phyloP scores from a whole-genome alignment of 2,797 vertebrate species.

The Morus bassanus region DNA sequence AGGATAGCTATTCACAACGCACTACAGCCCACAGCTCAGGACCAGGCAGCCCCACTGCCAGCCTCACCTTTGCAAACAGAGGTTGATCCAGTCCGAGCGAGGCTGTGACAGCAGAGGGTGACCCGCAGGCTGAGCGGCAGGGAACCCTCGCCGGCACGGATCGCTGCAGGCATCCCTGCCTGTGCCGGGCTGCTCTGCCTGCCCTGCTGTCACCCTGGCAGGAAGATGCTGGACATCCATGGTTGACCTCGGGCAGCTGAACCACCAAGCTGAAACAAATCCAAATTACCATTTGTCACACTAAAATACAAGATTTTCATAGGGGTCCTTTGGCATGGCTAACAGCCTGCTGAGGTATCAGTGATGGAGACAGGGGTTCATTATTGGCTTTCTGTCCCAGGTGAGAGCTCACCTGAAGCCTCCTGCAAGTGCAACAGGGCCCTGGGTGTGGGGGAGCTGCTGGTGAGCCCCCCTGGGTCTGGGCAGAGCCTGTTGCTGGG shows the following conservation, averaged over 20 bases:
- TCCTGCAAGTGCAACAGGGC: neutral
- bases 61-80: neutral
- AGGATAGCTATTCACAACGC: neutral
- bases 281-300: neutral
- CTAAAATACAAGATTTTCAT: neutral
- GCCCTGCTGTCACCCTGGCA: neutral
- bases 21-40: neutral
- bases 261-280: neutral
- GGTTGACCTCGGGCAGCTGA: neutral
- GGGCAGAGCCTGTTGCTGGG: neutral
- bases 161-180: neutral
- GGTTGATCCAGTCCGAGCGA: accelerated
- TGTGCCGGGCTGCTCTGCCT: neutral
- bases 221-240: neutral
- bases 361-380: neutral
- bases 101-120: neutral
- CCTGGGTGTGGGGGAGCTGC: too few relatives aligned
- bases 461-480: accelerated
- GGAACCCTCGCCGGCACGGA: neutral
- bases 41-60: neutral
- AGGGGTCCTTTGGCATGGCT: neutral
- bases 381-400: accelerated
- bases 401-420: neutral
- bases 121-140: neutral
- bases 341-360: neutral